A percentile compares a stretch with the other conserved stretches of the same genome.
phyloP scores from a whole-genome alignment of 2,797 vertebrate genomes.

The Aldrovandia affinis region DNA sequence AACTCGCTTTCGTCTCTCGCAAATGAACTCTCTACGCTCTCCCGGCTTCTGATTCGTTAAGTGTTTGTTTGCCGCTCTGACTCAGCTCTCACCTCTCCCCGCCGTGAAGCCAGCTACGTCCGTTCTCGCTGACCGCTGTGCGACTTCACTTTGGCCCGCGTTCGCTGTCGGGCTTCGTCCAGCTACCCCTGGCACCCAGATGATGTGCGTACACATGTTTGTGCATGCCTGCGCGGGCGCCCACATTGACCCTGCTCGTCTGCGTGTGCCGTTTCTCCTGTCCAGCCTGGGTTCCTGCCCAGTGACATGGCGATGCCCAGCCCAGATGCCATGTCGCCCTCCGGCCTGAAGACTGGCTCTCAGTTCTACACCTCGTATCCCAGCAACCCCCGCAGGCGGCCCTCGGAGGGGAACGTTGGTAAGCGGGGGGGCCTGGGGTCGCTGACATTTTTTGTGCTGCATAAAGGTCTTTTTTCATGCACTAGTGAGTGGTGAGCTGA shows the following conservation, averaged over 20 bases:
- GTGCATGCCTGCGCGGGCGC: neutral
- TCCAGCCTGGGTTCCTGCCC: constrained; percentile 87
- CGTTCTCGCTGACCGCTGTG: constrained; percentile 4
- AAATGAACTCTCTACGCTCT: too few species aligned
- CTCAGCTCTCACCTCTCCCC: too few species aligned
- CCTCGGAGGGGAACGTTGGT: constrained; percentile 89
- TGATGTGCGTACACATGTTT: neutral
- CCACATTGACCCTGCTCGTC: neutral
- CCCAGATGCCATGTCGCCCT: constrained; percentile 90
- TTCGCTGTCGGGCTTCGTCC: too few species aligned
- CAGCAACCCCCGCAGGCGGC: constrained; percentile 89
- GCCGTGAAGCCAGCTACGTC: too few species aligned
- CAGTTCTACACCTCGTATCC: constrained; percentile 90
- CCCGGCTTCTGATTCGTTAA: too few species aligned
- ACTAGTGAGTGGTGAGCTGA: neutral
- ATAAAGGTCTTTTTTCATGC: neutral
- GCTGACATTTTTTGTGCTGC: neutral
- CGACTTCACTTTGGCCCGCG: neutral
- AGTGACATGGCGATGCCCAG: constrained; percentile 88
- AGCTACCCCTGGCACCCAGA: neutral
- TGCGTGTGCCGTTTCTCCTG: constrained; percentile 8
- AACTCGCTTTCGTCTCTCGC: too few species aligned
- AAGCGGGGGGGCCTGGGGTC: constrained; percentile 41
- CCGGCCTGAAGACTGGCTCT: constrained; percentile 84
- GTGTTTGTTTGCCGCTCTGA: too few species aligned